A percentile compares a stretch with the other conserved stretches of the same genome.
These are phyloP conservation scores for Trachops cirrhosus DNA, from an alignment of 2,797 vertebrate species.

Conservation along the genomic window DNA sequence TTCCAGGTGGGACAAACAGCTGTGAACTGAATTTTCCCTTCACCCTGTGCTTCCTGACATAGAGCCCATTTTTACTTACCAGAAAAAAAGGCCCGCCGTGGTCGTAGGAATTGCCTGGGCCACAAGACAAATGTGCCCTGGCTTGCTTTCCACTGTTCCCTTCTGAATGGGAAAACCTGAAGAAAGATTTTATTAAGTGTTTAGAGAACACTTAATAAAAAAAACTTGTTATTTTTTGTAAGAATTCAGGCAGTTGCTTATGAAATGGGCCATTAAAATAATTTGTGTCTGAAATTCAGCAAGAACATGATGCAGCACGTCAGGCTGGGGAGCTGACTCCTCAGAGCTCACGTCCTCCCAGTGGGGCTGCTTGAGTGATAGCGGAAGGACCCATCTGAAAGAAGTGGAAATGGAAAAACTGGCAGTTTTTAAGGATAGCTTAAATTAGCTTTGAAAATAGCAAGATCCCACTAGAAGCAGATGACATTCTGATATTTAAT, in stretches of 20 bases:
- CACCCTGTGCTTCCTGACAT: neutral
- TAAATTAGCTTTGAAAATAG: slow-evolving; percentile 34
- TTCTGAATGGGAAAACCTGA: neutral
- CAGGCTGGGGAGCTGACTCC: neutral
- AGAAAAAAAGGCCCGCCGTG: neutral
- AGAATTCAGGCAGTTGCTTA: slow-evolving; percentile 21
- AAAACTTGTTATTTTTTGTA: slow-evolving; percentile 14
- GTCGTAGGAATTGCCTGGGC: neutral
- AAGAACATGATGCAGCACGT: neutral
- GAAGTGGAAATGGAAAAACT: neutral
- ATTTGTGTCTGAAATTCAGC: slow-evolving; percentile 22
- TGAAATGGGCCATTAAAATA: slow-evolving; percentile 53
- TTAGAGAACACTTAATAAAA: neutral
- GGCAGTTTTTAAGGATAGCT: neutral
- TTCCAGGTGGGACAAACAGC: neutral
- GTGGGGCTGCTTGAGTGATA: neutral
- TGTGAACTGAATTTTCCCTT: neutral
- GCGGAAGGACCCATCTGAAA: neutral
- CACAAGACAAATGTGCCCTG: neutral
- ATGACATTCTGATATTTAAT: neutral
- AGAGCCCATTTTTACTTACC: neutral
- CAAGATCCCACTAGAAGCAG: neutral
- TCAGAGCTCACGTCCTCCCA: neutral
- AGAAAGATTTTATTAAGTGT: slow-evolving; percentile 42
- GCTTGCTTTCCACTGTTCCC: neutral